Base-by-base conservation (phyloP, 2,113 vertebrate species). In the Tachysurus fulvidraco region DNA sequence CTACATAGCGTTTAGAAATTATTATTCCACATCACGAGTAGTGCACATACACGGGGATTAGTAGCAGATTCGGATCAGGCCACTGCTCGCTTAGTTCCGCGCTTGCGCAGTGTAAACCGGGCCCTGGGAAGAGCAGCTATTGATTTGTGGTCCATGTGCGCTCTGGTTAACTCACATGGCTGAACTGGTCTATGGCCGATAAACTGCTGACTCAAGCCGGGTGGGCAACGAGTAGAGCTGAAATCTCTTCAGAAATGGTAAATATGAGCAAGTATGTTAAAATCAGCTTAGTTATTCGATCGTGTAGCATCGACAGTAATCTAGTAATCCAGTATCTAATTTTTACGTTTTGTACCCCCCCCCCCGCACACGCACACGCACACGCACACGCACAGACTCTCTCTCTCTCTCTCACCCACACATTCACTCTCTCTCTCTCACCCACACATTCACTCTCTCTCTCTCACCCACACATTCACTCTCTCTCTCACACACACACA, bases 101-200 rank as follows among this genome's bases (percentile, higher is more conserved):
- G 83, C 83, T 55, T 83, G 83, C 83, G 83, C 83, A 36, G 30
- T 57, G 65, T 6, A 14, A 41, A 17, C 83, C 59, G 30, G 50
- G 64, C 50, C 17, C 28, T 19, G 44, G 17, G 23, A 6, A 71
- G 50, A 36, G 64, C 54, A 25, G 71, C 55, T 77, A 23, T 65
- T 25, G 54, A 21, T 50, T 10, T 57, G 16, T 74, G 54, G 52
- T 76, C 54, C 83, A 30, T 50, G 69, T 60, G 46, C 67, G 19
- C 67, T 71, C 50, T 7, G 23, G 50, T 50, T 50, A 28, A 16
- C 55, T 57, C 21, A 25, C 54, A 12, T 36, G 64, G 50, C n/a
- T 50, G 36, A 17, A 44, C 16, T 12, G 52, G 9, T 57, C 52
- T 28, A 9, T 81, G 85, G 64, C 78, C 65, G 14, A 6, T 16